phyloP scores from a whole-genome alignment of 2,888 invertebrate genomes.

The Autographa gamma region DNA sequence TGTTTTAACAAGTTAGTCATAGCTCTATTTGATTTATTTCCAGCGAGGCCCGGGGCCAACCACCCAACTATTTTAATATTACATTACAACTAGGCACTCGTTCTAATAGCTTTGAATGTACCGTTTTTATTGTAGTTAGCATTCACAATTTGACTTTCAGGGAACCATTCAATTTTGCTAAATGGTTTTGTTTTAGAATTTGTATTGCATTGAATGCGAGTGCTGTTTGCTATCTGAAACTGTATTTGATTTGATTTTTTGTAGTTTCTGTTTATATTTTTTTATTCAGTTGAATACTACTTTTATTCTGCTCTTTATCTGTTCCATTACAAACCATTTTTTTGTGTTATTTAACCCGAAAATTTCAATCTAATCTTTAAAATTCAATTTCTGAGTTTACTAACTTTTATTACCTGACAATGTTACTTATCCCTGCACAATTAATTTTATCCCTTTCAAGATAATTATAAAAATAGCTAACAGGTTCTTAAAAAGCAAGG shows the following conservation, averaged over 20 bases:
- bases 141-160: slow-evolving; percentile 61
- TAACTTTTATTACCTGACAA: no score
- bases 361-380: no score
- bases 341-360: no score
- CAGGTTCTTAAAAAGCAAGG: no score
- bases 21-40: slow-evolving; percentile 72
- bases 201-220: slow-evolving; percentile 39
- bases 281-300: not conserved
- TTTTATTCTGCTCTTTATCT: not conserved
- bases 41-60: slow-evolving; percentile 54
- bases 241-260: slow-evolving; percentile 10
- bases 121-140: slow-evolving; percentile 73
- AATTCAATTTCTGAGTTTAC: no score
- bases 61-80: slow-evolving; percentile 76
- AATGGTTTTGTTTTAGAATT: slow-evolving; percentile 49
- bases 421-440: no score
- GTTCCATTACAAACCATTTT: not conserved
- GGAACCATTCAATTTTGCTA: slow-evolving; percentile 55
- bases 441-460: no score
- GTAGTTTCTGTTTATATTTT: not conserved
- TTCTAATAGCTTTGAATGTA: slow-evolving; percentile 73
- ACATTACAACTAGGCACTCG: slow-evolving; percentile 71
- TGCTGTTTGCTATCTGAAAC: slow-evolving; percentile 16
- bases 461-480: no score
- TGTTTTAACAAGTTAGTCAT: slow-evolving; percentile 66